Conservation (phyloP, 2,797 vertebrate genomes). For the Sparus aurata region DNA sequence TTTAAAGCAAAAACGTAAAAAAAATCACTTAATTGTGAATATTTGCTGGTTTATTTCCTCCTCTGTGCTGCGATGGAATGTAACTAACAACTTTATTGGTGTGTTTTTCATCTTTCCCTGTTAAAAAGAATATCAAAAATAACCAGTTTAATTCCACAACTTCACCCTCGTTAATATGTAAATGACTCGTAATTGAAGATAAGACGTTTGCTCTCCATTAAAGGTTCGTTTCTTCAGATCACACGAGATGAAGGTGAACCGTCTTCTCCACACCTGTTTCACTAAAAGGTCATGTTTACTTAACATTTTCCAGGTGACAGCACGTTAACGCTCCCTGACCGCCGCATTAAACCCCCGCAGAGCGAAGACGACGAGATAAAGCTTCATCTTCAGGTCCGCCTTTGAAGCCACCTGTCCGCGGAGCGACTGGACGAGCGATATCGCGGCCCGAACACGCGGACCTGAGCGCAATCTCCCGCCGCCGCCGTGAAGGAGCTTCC, state of each 20-base stretch:
- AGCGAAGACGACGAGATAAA: background rate
- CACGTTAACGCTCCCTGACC: conserved; percentile 1
- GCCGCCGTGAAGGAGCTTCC: conserved; percentile 44
- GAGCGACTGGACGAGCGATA: conserved; percentile 45
- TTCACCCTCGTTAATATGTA: conserved; percentile 1
- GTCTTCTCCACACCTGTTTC: background rate
- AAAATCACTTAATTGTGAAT: no score
- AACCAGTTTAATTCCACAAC: background rate
- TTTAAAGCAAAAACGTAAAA: no score
- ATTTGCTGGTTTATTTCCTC: no score
- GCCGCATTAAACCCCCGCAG: conserved; percentile 27
- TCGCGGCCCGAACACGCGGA: conserved; percentile 47
- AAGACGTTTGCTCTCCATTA: background rate
- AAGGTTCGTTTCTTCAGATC: background rate
- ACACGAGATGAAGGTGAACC: no score
- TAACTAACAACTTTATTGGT: no score
- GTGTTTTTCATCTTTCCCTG: background rate
- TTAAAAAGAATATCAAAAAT: background rate
- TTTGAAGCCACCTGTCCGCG: conserved; percentile 42
- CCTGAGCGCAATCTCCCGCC: conserved; percentile 54
- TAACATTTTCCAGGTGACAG: conserved; percentile 40
- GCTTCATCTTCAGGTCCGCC: background rate
- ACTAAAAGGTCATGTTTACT: conserved; percentile 42
- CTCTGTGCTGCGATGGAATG: no score
- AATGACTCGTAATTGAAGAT: conserved; percentile 12